These are phyloP conservation scores for Hypena proboscidalis DNA, from an alignment of 2,888 invertebrate genomes.

Conservation along the genomic window DNA sequence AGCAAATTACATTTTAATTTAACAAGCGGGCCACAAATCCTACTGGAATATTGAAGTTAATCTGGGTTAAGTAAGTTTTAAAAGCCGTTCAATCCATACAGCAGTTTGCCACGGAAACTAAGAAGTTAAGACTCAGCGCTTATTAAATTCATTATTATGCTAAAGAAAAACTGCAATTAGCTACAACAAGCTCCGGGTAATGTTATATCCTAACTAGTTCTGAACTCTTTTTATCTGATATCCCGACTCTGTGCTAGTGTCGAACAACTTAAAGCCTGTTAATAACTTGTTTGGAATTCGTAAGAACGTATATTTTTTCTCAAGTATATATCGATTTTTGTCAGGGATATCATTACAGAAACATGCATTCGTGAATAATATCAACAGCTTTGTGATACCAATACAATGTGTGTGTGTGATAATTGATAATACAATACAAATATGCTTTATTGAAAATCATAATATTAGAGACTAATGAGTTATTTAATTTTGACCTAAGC, in stretches of 20 bases:
- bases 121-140: conserved; percentile 47
- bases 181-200: conserved; percentile 42
- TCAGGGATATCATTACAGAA: too few relatives aligned
- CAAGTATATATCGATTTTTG: too few relatives aligned
- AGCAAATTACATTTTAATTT: conserved; percentile 29
- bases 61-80: conserved; percentile 49
- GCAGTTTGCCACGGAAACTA: conserved; percentile 45
- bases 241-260: conserved; percentile 23
- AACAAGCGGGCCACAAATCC: conserved; percentile 23
- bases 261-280: conserved; percentile 23
- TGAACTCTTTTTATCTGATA: conserved; percentile 31
- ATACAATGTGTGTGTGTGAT: too few relatives aligned
- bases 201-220: conserved; percentile 44
- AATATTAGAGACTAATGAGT: too few relatives aligned
- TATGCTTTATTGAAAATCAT: too few relatives aligned
- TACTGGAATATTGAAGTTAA: conserved; percentile 44
- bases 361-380: too few relatives aligned
- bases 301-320: neutral
- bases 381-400: too few relatives aligned
- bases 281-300: conserved; percentile 22
- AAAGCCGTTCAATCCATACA: conserved; percentile 49
- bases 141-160: conserved; percentile 56
- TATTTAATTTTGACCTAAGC: too few relatives aligned
- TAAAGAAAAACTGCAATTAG: conserved; percentile 58
- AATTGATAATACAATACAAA: too few relatives aligned